Conservation (phyloP, 2,113 vertebrate species). For the Platysteira castanea region DNA sequence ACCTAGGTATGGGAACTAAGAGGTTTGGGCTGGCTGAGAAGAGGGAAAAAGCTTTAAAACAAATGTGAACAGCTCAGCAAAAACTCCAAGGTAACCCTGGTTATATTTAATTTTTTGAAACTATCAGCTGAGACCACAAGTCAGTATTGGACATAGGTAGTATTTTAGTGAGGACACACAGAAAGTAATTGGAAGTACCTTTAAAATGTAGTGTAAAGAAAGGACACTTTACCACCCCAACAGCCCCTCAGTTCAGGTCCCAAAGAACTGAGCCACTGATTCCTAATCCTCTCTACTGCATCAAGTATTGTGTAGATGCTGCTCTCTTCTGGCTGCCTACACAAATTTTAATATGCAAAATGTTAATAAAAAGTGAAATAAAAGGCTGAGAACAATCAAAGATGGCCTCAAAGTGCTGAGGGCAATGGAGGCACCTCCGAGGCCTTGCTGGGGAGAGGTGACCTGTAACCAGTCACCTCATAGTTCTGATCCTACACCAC, state of each 20-base stretch:
- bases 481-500: neutral
- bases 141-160: neutral
- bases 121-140: neutral
- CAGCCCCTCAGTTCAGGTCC: neutral
- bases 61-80: neutral
- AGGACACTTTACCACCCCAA: neutral
- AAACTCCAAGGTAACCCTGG: neutral
- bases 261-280: slow-evolving; percentile 13
- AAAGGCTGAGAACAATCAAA: slow-evolving; percentile 1
- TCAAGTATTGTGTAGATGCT: slow-evolving; percentile 67
- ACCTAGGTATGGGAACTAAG: neutral
- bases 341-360: slow-evolving; percentile 68
- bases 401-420: neutral
- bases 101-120: neutral
- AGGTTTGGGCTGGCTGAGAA: neutral
- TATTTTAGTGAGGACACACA: neutral
- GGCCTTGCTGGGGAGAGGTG: neutral
- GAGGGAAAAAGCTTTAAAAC: neutral
- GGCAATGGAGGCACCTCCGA: neutral
- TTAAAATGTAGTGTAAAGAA: neutral
- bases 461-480: neutral
- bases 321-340: slow-evolving; percentile 73
- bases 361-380: slow-evolving; percentile 44
- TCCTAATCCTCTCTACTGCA: slow-evolving; percentile 32
- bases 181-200: neutral